These are phyloP conservation scores for Idaea aversata DNA, from an alignment of 2,888 invertebrate genomes.

Conservation along the genomic window DNA sequence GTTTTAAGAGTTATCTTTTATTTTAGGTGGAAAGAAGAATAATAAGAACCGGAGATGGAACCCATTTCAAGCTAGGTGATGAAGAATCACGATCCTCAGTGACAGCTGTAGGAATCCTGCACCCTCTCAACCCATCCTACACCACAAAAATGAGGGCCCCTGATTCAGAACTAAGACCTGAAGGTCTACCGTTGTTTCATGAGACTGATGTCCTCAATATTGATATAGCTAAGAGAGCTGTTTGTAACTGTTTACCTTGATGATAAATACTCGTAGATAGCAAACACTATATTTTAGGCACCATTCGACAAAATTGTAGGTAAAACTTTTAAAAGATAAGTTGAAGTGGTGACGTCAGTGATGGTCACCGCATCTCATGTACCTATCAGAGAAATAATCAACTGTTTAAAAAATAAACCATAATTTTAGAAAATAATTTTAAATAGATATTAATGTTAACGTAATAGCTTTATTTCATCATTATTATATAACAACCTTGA, in stretches of 20 bases:
- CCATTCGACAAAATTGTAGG: too few species aligned
- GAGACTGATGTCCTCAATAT: slow-evolving; percentile 51
- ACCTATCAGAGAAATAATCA: too few species aligned
- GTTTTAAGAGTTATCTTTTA: too few species aligned
- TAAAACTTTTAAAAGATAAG: too few species aligned
- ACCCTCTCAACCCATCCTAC: slow-evolving; percentile 68
- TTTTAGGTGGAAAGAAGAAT: slow-evolving; percentile 78
- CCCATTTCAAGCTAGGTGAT: slow-evolving; percentile 75
- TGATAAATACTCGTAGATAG: background rate
- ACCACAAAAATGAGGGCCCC: slow-evolving; percentile 51
- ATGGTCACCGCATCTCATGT: too few species aligned
- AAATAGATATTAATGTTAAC: too few species aligned
- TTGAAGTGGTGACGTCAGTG: too few species aligned
- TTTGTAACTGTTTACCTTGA: background rate
- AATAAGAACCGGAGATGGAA: slow-evolving; percentile 83
- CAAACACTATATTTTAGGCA: too few species aligned
- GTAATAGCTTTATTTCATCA: too few species aligned
- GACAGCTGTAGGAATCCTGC: slow-evolving; percentile 53
- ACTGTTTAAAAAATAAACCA: too few species aligned
- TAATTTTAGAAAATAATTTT: too few species aligned
- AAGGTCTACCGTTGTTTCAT: slow-evolving; percentile 60
- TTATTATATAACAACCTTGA: too few species aligned
- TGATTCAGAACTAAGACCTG: slow-evolving; percentile 44
- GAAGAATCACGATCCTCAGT: slow-evolving; percentile 54
- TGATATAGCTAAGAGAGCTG: slow-evolving; percentile 18